These are phyloP conservation scores for Zosterops lateralis DNA, from an alignment of 2,113 vertebrate species.

Conservation along the genomic window DNA sequence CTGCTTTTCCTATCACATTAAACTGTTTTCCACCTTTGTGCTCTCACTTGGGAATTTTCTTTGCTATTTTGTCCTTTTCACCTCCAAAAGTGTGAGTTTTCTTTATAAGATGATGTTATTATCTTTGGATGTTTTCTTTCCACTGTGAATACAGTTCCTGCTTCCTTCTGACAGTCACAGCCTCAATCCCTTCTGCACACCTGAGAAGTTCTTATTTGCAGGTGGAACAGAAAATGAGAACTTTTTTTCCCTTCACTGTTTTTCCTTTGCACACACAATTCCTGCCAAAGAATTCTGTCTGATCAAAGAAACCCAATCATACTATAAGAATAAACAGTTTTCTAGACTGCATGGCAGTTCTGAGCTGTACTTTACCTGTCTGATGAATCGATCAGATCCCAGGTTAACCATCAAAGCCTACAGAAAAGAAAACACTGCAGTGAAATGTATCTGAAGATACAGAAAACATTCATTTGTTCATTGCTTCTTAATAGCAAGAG, in stretches of 20 bases:
- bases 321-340: background rate
- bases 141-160: background rate
- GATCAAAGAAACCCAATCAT: background rate
- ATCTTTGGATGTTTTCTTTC: background rate
- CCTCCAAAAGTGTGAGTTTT: background rate
- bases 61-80: background rate
- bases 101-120: background rate
- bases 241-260: background rate
- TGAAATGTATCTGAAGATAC: background rate
- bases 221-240: background rate
- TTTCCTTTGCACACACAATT: background rate
- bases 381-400: conserved; percentile 94
- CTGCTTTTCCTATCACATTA: background rate
- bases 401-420: conserved; percentile 97
- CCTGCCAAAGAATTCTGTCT: background rate
- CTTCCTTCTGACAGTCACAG: background rate
- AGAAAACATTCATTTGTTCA: background rate
- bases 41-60: background rate
- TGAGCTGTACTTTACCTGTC: conserved; percentile 80
- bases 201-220: background rate
- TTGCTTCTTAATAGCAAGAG: background rate
- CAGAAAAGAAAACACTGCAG: background rate
- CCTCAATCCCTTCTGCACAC: background rate
- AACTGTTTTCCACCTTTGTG: background rate
- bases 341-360: background rate